Conservation (phyloP, 2,797 vertebrate genomes). For the Tenualosa ilisha region DNA sequence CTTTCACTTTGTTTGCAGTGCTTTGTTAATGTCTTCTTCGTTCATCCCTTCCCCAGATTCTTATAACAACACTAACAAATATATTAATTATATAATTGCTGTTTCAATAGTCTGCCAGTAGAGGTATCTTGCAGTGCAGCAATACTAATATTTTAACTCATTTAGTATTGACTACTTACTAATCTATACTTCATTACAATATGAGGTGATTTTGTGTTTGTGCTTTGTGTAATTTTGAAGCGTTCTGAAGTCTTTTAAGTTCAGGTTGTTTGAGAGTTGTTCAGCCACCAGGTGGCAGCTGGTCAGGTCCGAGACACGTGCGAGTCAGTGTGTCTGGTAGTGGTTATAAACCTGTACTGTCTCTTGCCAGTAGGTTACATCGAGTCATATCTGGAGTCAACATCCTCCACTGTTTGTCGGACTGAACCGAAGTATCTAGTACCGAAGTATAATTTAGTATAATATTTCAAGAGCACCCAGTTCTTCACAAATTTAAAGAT, state of each 20-base stretch:
- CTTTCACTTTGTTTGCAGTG: not conserved
- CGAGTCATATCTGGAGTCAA: not conserved
- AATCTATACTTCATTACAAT: not conserved
- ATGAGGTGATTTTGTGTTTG: not conserved
- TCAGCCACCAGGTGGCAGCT: conserved; percentile 16
- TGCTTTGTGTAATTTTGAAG: not conserved
- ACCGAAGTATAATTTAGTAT: no score
- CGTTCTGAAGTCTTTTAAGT: not conserved
- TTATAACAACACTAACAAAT: not conserved
- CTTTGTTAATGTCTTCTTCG: not conserved
- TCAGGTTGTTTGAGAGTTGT: not conserved
- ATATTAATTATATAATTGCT: not conserved
- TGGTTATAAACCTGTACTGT: not conserved
- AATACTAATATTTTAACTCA: not conserved
- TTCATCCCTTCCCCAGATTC: not conserved
- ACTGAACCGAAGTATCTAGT: not conserved
- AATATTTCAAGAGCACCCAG: not conserved
- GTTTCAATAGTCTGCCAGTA: not conserved
- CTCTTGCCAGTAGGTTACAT: not conserved
- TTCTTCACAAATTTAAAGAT: not conserved
- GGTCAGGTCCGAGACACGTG: not conserved
- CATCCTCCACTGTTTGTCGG: not conserved
- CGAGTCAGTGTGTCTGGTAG: not conserved
- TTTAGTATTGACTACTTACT: not conserved
- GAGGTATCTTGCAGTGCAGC: not conserved